Evolutionary conservation across 2,888 invertebrate genomes (phyloP), one percentile per base, ranked within the genome.

Genomic region (Leptinotarsa peninsularis): DNA sequence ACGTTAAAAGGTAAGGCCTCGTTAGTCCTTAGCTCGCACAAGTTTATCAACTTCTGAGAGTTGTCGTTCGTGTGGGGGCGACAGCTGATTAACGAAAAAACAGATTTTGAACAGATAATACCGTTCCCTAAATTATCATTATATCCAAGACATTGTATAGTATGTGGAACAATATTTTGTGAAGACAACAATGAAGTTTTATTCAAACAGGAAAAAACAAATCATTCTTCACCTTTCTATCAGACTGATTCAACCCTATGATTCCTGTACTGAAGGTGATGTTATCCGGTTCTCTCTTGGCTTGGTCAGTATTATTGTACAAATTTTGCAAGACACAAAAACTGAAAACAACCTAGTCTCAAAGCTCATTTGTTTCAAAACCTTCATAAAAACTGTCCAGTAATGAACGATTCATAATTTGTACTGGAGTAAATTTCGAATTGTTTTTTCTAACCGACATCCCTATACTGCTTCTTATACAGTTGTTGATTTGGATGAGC

Each of bases 401-500:
- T 27, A 27, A 27, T 27, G 27, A 27, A 27, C n/a, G 17, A 15
- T 14, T 27, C 17, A 14, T 27, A 60, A 27, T 14, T 60, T 33
- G 2, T 60, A 60, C 17, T 15, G 27, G 27, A 60, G 23, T n/a
- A 27, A 13, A 14, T 23, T 27, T 13, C 7, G 27, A 3, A 60
- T 27, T 17, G 60, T 14, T n/a, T 27, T 60, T 4, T 15, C 58
- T 60, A 50, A 13, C 15, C 4, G 50, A 4, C 27, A 4, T 27
- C 5, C 27, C 27, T 27, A 27, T 27, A 27, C 27, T 27, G 27
- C 27, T 27, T 0, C 27, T 27, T 23, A 23, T 50, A 50, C 13
- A 18, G 33, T n/a, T 68, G 52, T 52, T 68, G 68, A 43, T 43
- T 68, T n/a, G 49, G 17, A 13, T 43, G 68, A 49, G 52, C 68